phyloP scores from a whole-genome alignment of 2,888 invertebrate species.

The Drosophila suboccidentalis region DNA sequence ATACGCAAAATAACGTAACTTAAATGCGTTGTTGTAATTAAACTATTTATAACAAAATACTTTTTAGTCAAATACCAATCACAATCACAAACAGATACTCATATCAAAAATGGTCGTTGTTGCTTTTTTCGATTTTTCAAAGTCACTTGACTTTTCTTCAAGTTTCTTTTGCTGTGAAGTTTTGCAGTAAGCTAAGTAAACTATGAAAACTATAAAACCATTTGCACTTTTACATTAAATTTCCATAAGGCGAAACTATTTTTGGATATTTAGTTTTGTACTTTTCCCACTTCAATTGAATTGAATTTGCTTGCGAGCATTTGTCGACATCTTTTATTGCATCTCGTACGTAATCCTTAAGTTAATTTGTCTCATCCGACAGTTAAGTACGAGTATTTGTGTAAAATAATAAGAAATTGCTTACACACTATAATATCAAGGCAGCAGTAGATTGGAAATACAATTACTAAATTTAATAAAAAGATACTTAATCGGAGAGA shows the following conservation, averaged over 20 bases:
- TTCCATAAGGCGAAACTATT: conserved; percentile 44
- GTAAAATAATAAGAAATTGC: not conserved
- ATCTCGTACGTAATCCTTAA: conserved; percentile 21
- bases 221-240: conserved; percentile 36
- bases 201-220: conserved; percentile 23
- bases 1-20: not conserved
- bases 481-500: too few relatives aligned
- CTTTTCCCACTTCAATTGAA: conserved; percentile 29
- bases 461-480: not conserved
- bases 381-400: not conserved
- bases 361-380: conserved; percentile 28
- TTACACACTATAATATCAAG: not conserved
- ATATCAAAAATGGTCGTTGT: not conserved
- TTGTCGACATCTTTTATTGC: conserved; percentile 35
- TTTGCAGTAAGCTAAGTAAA: conserved; percentile 5
- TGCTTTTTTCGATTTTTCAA: conserved; percentile 6
- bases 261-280: conserved; percentile 31
- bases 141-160: not conserved
- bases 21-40: not conserved
- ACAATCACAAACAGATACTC: not conserved
- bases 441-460: not conserved
- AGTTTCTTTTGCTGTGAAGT: not conserved
- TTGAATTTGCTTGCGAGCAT: conserved; percentile 29
- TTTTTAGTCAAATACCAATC: not conserved
- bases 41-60: not conserved